A percentile compares a stretch with the other conserved stretches of the same genome.
Conservation (phyloP, 2,113 vertebrate species). For the Mellivora capensis region DNA sequence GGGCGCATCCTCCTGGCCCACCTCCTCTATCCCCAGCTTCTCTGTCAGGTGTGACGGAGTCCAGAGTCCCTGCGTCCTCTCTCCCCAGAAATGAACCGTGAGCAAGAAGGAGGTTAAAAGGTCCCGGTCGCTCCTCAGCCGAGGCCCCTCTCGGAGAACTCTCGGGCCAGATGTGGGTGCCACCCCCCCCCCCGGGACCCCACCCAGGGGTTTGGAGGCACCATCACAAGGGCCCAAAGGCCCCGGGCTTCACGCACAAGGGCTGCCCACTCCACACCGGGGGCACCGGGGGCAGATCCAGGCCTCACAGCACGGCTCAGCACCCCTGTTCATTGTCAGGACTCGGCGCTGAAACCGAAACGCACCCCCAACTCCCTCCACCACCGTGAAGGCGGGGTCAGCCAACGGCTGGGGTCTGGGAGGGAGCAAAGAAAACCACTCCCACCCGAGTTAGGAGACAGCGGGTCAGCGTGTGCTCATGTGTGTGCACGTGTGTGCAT, state of each 20-base stretch:
- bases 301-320: accelerated
- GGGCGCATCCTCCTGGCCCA: accelerated
- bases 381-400: not conserved
- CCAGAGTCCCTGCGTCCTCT: not conserved
- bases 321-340: not conserved
- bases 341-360: accelerated
- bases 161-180: not conserved
- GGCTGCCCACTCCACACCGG: not conserved
- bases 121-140: accelerated
- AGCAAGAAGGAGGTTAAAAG: accelerated
- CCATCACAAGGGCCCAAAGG: not conserved
- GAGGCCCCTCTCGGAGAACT: not conserved
- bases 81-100: not conserved
- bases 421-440: not conserved
- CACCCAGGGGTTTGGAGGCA: accelerated
- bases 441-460: not conserved
- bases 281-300: accelerated
- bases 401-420: not conserved
- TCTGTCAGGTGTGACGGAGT: accelerated
- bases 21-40: not conserved
- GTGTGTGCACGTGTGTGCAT: not conserved
- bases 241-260: accelerated
- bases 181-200: not conserved
- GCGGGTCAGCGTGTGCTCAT: not conserved
- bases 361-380: not conserved